A percentile compares a stretch with the other conserved stretches of the same genome.
Conservation (phyloP, 2,888 invertebrate species). For the Morpho achilles region DNA sequence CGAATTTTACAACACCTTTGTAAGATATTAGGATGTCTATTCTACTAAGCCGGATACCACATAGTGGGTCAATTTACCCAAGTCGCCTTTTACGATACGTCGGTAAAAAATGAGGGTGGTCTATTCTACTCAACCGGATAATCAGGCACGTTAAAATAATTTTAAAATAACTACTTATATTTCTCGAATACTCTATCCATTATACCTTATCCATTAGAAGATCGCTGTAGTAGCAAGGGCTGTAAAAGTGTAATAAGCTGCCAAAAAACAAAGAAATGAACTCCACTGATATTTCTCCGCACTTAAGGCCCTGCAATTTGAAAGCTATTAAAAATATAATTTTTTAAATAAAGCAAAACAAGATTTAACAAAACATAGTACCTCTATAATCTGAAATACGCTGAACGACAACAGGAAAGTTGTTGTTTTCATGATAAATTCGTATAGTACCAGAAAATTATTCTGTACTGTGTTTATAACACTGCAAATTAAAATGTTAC, state of each 20-base stretch:
- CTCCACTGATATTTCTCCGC: conserved; percentile 43
- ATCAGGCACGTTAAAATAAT: too few relatives aligned
- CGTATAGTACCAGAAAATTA: conserved; percentile 46
- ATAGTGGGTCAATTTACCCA: too few relatives aligned
- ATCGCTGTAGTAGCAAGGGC: conserved; percentile 60
- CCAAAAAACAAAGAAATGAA: conserved; percentile 46
- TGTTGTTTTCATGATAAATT: conserved; percentile 54
- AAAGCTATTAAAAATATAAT: conserved; percentile 6
- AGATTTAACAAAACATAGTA: conserved; percentile 25
- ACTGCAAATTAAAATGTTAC: conserved; percentile 13
- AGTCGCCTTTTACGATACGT: too few relatives aligned
- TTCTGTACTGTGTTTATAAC: conserved; percentile 21
- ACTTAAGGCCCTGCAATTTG: background rate
- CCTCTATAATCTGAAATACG: conserved; percentile 53
- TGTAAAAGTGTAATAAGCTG: conserved; percentile 44
- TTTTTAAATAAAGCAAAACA: conserved; percentile 8
- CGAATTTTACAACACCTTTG: too few relatives aligned
- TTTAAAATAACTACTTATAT: too few relatives aligned
- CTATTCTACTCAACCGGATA: too few relatives aligned
- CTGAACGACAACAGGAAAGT: conserved; percentile 51
- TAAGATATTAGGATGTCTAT: too few relatives aligned
- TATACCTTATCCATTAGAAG: conserved; percentile 59
- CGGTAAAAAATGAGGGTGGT: too few relatives aligned
- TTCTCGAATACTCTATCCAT: background rate
- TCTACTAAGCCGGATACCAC: too few relatives aligned